Evolutionary conservation across 2,888 invertebrate genomes (phyloP).

Genomic region (Hydriomena furcata): DNA sequence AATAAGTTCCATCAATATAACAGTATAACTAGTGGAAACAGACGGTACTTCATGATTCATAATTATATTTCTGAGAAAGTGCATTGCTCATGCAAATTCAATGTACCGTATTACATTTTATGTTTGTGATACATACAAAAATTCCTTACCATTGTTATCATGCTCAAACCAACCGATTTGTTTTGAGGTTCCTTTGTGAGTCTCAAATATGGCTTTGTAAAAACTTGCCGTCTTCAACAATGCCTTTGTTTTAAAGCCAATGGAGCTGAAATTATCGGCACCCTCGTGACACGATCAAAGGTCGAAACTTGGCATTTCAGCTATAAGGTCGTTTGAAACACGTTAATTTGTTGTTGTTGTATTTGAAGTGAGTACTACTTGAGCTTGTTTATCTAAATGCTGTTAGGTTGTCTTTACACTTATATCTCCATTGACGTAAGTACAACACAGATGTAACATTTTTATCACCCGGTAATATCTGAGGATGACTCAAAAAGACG

Average conservation of each 20-base stretch:
- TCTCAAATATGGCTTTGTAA: slow-evolving; percentile 12
- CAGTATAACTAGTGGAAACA: too few relatives aligned
- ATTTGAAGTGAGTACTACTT: slow-evolving; percentile 8
- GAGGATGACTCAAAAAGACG: too few relatives aligned
- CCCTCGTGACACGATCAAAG: slow-evolving; percentile 40
- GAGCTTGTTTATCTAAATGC: neutral
- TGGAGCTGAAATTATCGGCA: slow-evolving; percentile 38
- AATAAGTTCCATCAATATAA: too few relatives aligned
- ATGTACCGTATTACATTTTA: neutral
- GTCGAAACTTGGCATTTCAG: slow-evolving; percentile 45
- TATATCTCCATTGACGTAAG: too few relatives aligned
- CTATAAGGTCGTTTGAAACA: slow-evolving; percentile 41
- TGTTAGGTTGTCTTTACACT: too few relatives aligned
- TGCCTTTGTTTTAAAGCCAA: slow-evolving; percentile 43
- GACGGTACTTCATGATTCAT: slow-evolving; percentile 13
- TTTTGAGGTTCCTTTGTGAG: slow-evolving; percentile 23
- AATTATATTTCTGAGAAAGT: slow-evolving; percentile 8
- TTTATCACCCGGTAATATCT: too few relatives aligned
- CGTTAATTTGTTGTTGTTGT: slow-evolving; percentile 29
- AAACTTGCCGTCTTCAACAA: slow-evolving; percentile 31
- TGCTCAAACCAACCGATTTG: slow-evolving; percentile 5
- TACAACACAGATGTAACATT: too few relatives aligned
- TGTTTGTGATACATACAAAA: slow-evolving; percentile 1
- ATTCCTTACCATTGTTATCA: slow-evolving; percentile 12
- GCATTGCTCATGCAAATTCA: slow-evolving; percentile 14